These are phyloP conservation scores for Corynorhinus townsendii DNA, from an alignment of 2,113 vertebrate species.

Conservation along the genomic window DNA sequence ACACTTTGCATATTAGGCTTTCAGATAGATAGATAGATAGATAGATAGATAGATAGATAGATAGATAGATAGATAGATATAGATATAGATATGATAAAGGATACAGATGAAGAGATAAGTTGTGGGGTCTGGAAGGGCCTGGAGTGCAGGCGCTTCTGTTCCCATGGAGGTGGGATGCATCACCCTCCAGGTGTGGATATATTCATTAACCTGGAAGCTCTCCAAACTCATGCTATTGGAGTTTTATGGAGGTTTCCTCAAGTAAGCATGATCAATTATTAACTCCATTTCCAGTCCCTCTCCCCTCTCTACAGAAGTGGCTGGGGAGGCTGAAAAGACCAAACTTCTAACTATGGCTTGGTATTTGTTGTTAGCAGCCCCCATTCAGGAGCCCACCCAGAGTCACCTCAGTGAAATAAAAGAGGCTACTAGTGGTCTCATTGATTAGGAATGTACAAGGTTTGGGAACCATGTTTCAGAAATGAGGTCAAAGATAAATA, in stretches of 20 bases:
- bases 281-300: background rate
- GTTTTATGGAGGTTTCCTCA: background rate
- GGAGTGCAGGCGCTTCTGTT: background rate
- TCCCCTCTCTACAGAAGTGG: background rate
- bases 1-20: too few relatives aligned
- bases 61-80: too few relatives aligned
- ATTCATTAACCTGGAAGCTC: background rate
- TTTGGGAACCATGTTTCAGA: background rate
- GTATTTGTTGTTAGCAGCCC: background rate
- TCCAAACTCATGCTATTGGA: background rate
- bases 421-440: background rate
- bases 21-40: too few relatives aligned
- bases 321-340: background rate
- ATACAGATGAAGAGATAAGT: background rate
- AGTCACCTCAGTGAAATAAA: background rate
- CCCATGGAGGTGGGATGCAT: background rate
- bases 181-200: background rate
- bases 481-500: background rate
- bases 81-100: background rate
- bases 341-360: background rate
- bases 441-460: background rate
- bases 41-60: too few relatives aligned
- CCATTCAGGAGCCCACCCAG: background rate
- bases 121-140: background rate
- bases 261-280: background rate